Evolutionary conservation across 2,888 invertebrate species (phyloP), one percentile per base, ranked within the genome.

Genomic region (Bugula neritina): DNA sequence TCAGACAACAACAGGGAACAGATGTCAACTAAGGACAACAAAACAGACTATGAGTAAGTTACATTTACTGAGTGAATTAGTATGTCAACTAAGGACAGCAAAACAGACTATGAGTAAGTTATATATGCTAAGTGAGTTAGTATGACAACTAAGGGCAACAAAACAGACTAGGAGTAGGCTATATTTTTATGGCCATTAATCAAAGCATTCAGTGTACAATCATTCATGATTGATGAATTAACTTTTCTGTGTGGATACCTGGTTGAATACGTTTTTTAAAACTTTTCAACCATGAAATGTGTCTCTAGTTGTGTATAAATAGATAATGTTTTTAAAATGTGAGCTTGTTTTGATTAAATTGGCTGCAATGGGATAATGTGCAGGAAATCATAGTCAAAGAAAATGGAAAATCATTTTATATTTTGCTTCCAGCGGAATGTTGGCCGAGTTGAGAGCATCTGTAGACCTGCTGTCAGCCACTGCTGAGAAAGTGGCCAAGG

Each of bases 1-100:
- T 75, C 74, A 1, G 81, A 82, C 73, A 84, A 80, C 87, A 79
- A 90, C 78, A 90, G 89, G 78, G 93, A 91, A 83, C 89, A 91
- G 72, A 87, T 92, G 70, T 95, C 94, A 83, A 91, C 91, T 77
- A 91, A 92, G 31, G 88, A 89, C 74, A 90, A 90, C 81, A 89
- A 91, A 35, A 92, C 94, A 81, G 97, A 96, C 84, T 99, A 95
- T 92, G 96, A 95, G 88, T 90, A 82, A 81, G 85, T 76, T 31
- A 63, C 13, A 52, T 17, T 10, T 52, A 52, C 21, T 52, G 13
- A 52, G 10, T 10, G 13, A 52, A 52, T 21, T 52, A 21, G 52
- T 17, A 87, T 92, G 70, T 95, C 94, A 83, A 91, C 91, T 77
- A 91, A 92, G 31, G 88, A 89, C 74, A 90, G 90, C 81, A 89